These are phyloP conservation scores for Halotydeus destructor DNA, from an alignment of 1,140 invertebrate genomes.

Conservation along the genomic window DNA sequence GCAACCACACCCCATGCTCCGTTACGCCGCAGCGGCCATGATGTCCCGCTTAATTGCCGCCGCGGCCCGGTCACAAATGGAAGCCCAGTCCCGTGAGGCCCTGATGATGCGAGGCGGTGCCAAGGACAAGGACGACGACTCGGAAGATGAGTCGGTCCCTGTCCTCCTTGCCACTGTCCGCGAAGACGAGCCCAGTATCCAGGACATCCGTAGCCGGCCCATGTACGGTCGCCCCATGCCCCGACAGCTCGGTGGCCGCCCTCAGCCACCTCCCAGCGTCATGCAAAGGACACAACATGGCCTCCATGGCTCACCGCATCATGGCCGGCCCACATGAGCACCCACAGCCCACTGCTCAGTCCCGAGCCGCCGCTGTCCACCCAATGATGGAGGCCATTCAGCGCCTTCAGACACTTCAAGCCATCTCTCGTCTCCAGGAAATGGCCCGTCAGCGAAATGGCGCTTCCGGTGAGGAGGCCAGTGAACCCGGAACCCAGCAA, in stretches of 20 bases:
- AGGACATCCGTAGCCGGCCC: conserved; percentile 1
- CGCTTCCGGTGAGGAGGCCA: neutral
- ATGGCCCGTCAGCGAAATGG: neutral
- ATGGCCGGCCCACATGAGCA: neutral
- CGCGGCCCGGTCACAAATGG: conserved; percentile 8
- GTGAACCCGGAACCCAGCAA: neutral
- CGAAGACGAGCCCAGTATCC: neutral
- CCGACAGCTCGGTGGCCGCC: neutral
- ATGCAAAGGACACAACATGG: neutral
- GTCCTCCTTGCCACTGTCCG: conserved; percentile 6
- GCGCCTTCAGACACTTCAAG: neutral
- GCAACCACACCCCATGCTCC: conserved; percentile 4
- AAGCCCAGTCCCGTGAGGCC: conserved; percentile 5
- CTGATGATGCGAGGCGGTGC: neutral
- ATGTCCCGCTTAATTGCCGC: conserved; percentile 9
- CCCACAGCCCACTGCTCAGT: neutral
- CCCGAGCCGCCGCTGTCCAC: neutral
- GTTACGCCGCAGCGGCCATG: conserved; percentile 10
- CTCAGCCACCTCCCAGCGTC: neutral
- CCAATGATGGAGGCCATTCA: neutral
- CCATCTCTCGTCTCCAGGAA: neutral
- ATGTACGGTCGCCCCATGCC: conserved; percentile 11
- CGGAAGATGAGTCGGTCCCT: conserved; percentile 6
- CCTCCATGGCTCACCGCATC: neutral
- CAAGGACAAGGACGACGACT: conserved; percentile 11